Percentiles rank a stretch among this genome's conserved stretches.
These are phyloP conservation scores for Austrofundulus limnaeus DNA, from an alignment of 2,113 vertebrate genomes.

Conservation along the genomic window DNA sequence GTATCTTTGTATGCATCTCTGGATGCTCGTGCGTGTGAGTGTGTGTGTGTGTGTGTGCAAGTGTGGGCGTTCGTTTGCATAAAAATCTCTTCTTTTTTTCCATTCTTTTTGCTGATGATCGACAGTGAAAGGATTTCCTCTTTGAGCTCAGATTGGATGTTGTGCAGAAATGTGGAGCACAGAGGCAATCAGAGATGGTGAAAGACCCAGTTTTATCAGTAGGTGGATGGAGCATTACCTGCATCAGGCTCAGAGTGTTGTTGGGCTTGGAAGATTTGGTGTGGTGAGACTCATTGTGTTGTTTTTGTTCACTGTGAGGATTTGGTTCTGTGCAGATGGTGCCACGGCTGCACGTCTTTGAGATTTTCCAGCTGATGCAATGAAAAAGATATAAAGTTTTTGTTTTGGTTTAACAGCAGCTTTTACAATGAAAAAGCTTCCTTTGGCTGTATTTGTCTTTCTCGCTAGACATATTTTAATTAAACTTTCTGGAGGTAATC, in stretches of 20 bases:
- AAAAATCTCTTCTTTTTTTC: conserved; percentile 1
- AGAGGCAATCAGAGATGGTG: background rate
- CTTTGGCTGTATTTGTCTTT: no score
- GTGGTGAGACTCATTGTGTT: background rate
- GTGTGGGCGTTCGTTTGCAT: conserved; percentile 18
- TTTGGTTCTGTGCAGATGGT: background rate
- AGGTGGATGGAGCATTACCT: background rate
- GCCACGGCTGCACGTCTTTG: background rate
- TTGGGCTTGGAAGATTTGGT: conserved; percentile 2
- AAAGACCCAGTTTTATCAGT: conserved; percentile 4
- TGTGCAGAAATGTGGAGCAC: background rate
- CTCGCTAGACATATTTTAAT: no score
- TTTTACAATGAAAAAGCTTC: no score
- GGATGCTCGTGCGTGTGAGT: background rate
- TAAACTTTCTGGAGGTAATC: no score
- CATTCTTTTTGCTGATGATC: background rate
- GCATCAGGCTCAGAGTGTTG: background rate
- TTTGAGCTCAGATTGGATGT: conserved; percentile 28
- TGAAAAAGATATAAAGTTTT: background rate
- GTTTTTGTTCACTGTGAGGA: conserved; percentile 3
- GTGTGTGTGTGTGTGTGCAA: background rate
- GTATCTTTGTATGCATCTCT: conserved; percentile 21
- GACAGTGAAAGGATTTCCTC: conserved; percentile 23
- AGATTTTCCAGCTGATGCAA: background rate
- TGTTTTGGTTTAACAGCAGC: background rate